phyloP scores from a whole-genome alignment of 2,113 vertebrate genomes.

The Donacobius atricapilla region DNA sequence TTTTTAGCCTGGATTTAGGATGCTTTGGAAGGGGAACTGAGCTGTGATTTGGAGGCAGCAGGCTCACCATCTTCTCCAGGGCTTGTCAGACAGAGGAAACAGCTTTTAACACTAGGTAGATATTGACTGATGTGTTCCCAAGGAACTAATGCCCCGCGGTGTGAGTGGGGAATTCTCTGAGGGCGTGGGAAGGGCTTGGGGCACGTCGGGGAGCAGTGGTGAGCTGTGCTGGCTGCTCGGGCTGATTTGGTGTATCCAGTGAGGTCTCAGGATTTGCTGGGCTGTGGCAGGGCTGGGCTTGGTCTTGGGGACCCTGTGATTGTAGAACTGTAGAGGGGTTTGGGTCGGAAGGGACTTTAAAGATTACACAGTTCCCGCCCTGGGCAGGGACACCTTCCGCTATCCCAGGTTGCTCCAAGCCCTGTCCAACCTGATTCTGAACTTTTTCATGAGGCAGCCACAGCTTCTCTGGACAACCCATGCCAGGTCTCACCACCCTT shows the following conservation, averaged over 20 bases:
- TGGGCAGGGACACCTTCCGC: neutral
- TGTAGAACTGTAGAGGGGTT: neutral
- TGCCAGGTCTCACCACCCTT: neutral
- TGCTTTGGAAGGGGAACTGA: neutral
- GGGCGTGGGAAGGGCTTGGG: neutral
- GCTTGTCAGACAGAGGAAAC: neutral
- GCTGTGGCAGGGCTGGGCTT: neutral
- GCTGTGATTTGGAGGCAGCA: neutral
- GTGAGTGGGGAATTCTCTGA: neutral
- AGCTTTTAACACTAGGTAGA: neutral
- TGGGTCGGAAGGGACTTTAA: neutral
- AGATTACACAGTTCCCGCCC: neutral
- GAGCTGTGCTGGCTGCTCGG: neutral
- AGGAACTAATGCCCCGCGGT: rapidly evolving
- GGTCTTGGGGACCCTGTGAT: no score
- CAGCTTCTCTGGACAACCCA: neutral
- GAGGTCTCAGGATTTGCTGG: rapidly evolving
- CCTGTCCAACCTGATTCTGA: no score
- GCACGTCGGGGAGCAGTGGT: rapidly evolving
- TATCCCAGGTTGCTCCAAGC: neutral
- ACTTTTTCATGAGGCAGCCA: neutral
- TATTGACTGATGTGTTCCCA: neutral
- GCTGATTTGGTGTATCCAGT: neutral
- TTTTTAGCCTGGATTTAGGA: slow-evolving; percentile 31
- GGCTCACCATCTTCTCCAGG: neutral